phyloP scores from a whole-genome alignment of 2,888 invertebrate genomes.

The Polyommatus icarus region DNA sequence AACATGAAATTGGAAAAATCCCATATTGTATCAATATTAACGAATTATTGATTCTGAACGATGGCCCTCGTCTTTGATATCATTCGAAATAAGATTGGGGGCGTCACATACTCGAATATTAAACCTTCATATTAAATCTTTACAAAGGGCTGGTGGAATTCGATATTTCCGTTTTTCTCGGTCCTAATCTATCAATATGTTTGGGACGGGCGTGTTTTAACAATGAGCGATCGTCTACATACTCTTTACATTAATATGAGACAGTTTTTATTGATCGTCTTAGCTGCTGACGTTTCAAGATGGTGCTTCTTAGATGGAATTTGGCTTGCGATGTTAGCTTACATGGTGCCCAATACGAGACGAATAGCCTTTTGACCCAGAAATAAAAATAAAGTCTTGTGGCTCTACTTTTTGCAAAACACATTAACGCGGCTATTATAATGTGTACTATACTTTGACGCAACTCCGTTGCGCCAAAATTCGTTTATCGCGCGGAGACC shows the following conservation, averaged over 20 bases:
- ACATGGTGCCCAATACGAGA: neutral
- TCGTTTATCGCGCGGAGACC: no score
- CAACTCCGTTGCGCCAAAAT: no score
- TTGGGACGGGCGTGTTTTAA: conserved; percentile 29
- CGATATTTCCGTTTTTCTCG: conserved; percentile 28
- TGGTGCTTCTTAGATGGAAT: neutral
- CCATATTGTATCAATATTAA: conserved; percentile 16
- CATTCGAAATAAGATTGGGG: neutral
- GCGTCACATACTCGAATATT: conserved; percentile 3
- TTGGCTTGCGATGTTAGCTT: neutral
- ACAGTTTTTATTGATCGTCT: conserved; percentile 14
- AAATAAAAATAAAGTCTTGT: neutral
- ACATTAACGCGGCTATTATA: neutral
- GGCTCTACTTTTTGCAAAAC: neutral
- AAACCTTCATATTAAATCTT: conserved; percentile 24
- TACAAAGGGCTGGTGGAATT: conserved; percentile 24
- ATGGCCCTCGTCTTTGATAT: neutral
- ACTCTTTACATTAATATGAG: conserved; percentile 23
- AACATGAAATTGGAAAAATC: neutral
- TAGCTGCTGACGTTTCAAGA: neutral
- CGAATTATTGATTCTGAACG: neutral
- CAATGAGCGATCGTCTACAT: conserved; percentile 35
- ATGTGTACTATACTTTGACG: no score
- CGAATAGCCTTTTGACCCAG: neutral
- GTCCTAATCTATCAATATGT: conserved; percentile 43